Evolutionary conservation across 1,140 invertebrate species (phyloP), one percentile per base, ranked within the genome.

Genomic region (Trichomalopsis sarcophagae): DNA sequence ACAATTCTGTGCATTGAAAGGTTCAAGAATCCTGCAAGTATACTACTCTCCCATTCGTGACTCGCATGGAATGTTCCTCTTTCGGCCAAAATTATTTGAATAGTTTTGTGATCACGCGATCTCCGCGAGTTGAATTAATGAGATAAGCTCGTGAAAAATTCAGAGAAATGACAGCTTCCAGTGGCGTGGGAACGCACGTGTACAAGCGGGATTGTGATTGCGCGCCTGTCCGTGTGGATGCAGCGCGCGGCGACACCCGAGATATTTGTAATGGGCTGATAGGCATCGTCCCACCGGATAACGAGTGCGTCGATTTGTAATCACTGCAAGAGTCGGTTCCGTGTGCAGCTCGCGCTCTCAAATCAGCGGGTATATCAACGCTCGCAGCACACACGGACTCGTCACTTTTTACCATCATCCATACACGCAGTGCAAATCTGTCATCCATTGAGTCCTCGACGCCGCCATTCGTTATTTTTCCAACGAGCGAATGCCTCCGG

Each of bases 231-330:
- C 40, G 7, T 44, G 10, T 44, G 10, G 7, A 44, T 9, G 62
- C 62, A 27, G 27, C 27, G 27, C 27, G 27, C 27, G 27, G 74
- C 6, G 11, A 27, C 69, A 30, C 69, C 10, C 33, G 74, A 44
- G 44, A 13, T 71, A 27, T 84, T 69, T 47, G 36, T 78, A 78
- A 69, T 11, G 47, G 14, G 47, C 27, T 30, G 47, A 84, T 80
- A 84, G 6, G 30, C 81, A 69, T 77, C 62, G 36, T 47, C 68
- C 66, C 68, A 55, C n/a, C 27, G 77, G 27, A 23, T 74, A 40
- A 84, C 47, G 77, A 84, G 30, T 73, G 76, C 68, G 73, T 84
- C 68, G 83, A 84, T 84, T 84, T 74, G 40, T 84, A 84, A 84
- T 84, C 40, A 84, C 40, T 80, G 68, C 33, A 11, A n/a, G 30